phyloP scores from a whole-genome alignment of 2,797 vertebrate genomes.

The Mormyrus hasselquistii region DNA sequence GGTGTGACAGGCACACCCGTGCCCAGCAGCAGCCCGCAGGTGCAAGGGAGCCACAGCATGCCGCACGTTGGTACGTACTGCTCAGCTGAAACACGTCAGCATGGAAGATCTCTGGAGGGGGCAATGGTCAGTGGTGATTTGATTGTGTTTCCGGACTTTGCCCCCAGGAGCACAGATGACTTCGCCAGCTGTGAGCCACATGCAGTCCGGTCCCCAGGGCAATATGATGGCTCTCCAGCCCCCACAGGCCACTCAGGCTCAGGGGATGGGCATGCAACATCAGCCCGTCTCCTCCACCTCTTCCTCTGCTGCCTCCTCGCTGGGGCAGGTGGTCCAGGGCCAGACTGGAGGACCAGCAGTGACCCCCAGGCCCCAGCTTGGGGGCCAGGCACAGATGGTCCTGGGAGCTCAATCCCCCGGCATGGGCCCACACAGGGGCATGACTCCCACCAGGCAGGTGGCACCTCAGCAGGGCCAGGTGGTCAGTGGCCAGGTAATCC shows the following conservation, averaged over 20 bases:
- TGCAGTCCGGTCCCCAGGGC: slow-evolving; percentile 74
- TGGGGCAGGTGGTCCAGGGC: slow-evolving; percentile 89
- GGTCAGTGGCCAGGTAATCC: slow-evolving; percentile 86
- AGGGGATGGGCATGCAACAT: slow-evolving; percentile 94
- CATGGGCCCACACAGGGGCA: slow-evolving; percentile 81
- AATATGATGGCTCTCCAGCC: slow-evolving; percentile 79
- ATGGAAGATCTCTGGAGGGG: not conserved
- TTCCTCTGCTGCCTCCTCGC: slow-evolving; percentile 66
- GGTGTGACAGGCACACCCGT: slow-evolving; percentile 68
- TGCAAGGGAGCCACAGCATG: slow-evolving; percentile 73
- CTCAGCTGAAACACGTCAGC: not conserved
- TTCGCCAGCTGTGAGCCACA: slow-evolving; percentile 76
- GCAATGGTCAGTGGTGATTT: not conserved
- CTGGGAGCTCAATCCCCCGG: slow-evolving; percentile 61
- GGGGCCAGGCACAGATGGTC: slow-evolving; percentile 63
- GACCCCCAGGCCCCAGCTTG: slow-evolving; percentile 80
- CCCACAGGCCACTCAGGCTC: slow-evolving; percentile 83
- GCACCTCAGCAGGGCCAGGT: slow-evolving; percentile 79
- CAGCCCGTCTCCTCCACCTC: slow-evolving; percentile 64
- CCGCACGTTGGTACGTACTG: slow-evolving; percentile 75
- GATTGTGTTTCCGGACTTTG: not conserved
- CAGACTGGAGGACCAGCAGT: slow-evolving; percentile 90
- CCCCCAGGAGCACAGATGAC: slow-evolving; percentile 74
- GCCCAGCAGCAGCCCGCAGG: slow-evolving; percentile 64
- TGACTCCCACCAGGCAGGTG: slow-evolving; percentile 87